Evolutionary conservation across 2,888 invertebrate species (phyloP).

Genomic region (Mesorhabditis sp.): DNA sequence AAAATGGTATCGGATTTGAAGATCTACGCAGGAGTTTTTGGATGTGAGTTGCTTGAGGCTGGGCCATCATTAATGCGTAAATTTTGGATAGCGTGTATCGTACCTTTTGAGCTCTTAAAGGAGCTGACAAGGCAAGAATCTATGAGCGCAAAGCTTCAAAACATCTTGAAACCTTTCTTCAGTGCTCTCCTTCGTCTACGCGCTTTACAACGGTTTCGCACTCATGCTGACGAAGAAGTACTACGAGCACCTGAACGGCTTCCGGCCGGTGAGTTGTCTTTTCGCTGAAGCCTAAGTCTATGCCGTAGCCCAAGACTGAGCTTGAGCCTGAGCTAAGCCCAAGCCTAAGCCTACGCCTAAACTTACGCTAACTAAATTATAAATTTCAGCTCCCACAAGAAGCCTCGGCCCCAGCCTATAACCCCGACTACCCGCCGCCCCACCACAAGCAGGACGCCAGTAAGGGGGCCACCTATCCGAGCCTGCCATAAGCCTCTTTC

Average conservation of each 20-base stretch:
- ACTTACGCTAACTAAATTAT: background rate
- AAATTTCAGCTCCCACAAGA: slow-evolving; percentile 2
- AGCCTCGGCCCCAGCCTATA: slow-evolving; percentile 14
- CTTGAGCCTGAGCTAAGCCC: too few species aligned
- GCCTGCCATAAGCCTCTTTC: background rate
- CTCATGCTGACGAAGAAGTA: slow-evolving; percentile 31
- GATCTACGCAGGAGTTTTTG: slow-evolving; percentile 13
- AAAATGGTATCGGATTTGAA: slow-evolving; percentile 28
- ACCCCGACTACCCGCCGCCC: slow-evolving; percentile 12
- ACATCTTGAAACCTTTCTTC: slow-evolving; percentile 7
- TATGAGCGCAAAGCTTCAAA: background rate
- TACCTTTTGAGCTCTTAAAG: too few species aligned
- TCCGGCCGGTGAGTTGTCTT: slow-evolving; percentile 15
- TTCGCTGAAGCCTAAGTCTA: too few species aligned
- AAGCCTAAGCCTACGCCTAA: background rate
- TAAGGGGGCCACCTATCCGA: background rate
- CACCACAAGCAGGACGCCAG: background rate
- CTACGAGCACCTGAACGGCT: slow-evolving; percentile 29
- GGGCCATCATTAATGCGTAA: too few species aligned
- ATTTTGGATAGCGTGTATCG: too few species aligned
- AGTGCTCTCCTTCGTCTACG: slow-evolving; percentile 10
- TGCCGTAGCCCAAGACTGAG: too few species aligned
- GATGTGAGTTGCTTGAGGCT: background rate
- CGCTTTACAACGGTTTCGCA: slow-evolving; percentile 24
- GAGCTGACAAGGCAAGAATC: background rate